Conservation (phyloP, 2,797 vertebrate species). For the Tadarida brasiliensis region DNA sequence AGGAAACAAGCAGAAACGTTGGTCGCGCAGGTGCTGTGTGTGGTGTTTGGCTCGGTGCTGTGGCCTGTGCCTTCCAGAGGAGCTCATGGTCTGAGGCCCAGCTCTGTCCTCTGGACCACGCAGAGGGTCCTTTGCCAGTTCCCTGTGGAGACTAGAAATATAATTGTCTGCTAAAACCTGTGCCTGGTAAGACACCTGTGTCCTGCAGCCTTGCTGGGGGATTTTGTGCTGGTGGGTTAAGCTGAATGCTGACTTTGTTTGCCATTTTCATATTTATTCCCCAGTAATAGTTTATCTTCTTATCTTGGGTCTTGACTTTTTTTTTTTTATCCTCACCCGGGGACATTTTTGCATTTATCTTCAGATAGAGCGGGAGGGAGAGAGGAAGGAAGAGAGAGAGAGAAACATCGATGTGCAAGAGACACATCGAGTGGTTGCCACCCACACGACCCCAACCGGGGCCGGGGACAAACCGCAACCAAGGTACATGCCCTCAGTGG, state of each 20-base stretch:
- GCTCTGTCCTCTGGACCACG: accelerated
- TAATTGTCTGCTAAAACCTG: background rate
- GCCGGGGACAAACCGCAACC: no score
- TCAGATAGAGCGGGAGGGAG: no score
- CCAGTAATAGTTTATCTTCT: background rate
- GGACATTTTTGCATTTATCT: no score
- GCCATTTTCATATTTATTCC: background rate
- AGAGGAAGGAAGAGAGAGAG: no score
- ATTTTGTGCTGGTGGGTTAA: no score
- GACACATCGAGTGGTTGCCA: no score
- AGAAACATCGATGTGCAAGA: no score
- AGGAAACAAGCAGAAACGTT: background rate
- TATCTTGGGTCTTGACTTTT: background rate
- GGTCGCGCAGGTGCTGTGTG: accelerated
- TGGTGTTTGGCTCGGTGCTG: accelerated
- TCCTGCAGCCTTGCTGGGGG: background rate
- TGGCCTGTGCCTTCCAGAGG: accelerated
- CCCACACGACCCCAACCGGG: no score
- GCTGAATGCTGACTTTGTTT: background rate
- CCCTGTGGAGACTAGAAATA: accelerated
- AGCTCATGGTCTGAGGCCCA: accelerated
- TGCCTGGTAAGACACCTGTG: no score
- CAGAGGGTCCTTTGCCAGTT: background rate
- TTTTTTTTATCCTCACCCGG: background rate
- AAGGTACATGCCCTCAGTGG: no score